These are phyloP conservation scores for Apodemia zela DNA, from an alignment of 2,888 invertebrate species.

Conservation along the genomic window DNA sequence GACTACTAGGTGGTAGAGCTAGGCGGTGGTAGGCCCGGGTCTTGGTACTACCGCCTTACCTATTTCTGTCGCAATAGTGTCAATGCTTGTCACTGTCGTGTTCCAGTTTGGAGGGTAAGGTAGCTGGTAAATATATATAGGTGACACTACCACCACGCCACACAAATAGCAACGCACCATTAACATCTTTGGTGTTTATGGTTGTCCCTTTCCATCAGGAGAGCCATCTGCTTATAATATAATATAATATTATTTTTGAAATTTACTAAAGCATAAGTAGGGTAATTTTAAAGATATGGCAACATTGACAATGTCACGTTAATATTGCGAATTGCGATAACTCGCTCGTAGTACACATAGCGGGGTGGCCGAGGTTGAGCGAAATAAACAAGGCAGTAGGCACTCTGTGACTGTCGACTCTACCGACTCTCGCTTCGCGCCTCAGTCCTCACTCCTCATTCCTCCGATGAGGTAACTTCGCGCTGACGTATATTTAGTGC, in stretches of 20 bases:
- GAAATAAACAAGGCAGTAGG: conserved; percentile 16
- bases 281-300: conserved; percentile 25
- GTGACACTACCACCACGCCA: too few species aligned
- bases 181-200: too few species aligned
- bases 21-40: too few species aligned
- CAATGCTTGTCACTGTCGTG: too few species aligned
- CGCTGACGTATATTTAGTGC: conserved; percentile 27
- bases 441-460: conserved; percentile 26
- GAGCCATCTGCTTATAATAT: too few species aligned
- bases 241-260: conserved; percentile 19
- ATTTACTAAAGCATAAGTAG: conserved; percentile 29
- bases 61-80: too few species aligned
- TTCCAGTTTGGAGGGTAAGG: too few species aligned
- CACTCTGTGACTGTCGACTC: neutral
- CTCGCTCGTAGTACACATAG: conserved; percentile 15
- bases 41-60: too few species aligned
- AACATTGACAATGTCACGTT: conserved; percentile 33
- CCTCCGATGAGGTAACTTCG: conserved; percentile 30
- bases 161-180: too few species aligned
- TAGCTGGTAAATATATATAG: too few species aligned
- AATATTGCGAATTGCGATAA: conserved; percentile 32
- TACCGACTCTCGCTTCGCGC: neutral
- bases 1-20: too few species aligned
- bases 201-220: too few species aligned
- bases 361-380: conserved; percentile 16